phyloP scores from a whole-genome alignment of 2,888 invertebrate species.

The Nemurella pictetii region DNA sequence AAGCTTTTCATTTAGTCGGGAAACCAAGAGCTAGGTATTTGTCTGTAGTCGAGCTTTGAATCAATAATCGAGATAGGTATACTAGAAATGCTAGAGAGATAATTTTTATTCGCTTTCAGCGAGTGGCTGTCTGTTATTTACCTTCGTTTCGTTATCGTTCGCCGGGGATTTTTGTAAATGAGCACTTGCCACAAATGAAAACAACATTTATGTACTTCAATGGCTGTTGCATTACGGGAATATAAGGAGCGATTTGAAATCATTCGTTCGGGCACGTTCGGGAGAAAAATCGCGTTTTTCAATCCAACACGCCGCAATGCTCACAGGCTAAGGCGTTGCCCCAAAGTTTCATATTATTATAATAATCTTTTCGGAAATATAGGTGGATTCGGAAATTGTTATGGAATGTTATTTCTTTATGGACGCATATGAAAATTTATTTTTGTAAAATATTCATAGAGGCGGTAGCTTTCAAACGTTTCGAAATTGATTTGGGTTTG shows the following conservation, averaged over 20 bases:
- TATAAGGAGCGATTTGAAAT: neutral
- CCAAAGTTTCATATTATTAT: neutral
- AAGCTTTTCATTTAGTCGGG: neutral
- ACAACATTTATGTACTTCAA: neutral
- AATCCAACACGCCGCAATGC: neutral
- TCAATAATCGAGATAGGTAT: neutral
- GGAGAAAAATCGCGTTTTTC: neutral
- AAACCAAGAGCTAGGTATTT: neutral
- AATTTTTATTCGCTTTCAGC: neutral
- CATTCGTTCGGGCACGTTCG: neutral
- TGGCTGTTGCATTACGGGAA: no score
- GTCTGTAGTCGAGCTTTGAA: neutral
- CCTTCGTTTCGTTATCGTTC: neutral
- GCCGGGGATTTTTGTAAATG: neutral
- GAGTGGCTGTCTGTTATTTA: neutral
- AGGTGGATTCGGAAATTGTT: neutral
- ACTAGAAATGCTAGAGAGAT: neutral
- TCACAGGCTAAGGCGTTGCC: neutral
- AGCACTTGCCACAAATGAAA: neutral
- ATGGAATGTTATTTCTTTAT: neutral
- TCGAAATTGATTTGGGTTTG: conserved; percentile 11
- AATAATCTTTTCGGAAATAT: neutral
- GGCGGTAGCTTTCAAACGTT: neutral
- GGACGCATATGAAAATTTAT: neutral
- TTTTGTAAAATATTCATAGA: conserved; percentile 5